These are phyloP conservation scores for Hoplodrina ambigua DNA, from an alignment of 2,888 invertebrate species.

Conservation along the genomic window DNA sequence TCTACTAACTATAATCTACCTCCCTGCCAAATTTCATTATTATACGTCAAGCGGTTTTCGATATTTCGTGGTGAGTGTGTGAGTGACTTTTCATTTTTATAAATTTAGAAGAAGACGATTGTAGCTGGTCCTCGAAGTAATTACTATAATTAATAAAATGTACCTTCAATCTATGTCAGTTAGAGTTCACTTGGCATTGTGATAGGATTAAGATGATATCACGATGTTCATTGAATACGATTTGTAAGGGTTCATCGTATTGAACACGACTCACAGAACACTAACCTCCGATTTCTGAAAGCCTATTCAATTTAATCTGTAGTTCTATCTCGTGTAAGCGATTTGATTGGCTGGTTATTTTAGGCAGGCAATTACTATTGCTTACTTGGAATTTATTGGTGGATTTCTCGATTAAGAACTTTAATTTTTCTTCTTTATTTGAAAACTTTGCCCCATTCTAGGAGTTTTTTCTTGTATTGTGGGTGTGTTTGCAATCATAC, in stretches of 20 bases:
- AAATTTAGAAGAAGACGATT: too few species aligned
- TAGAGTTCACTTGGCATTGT: not conserved
- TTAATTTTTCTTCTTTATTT: too few species aligned
- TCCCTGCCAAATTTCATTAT: too few species aligned
- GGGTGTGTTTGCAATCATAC: too few species aligned
- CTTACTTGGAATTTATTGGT: not conserved
- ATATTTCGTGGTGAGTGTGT: too few species aligned
- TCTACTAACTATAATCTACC: too few species aligned
- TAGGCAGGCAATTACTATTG: not conserved
- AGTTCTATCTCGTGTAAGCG: not conserved
- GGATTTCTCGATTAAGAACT: too few species aligned
- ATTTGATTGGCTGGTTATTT: slow-evolving; percentile 17
- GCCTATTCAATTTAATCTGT: slow-evolving; percentile 18
- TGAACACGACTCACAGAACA: slow-evolving; percentile 13
- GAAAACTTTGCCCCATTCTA: too few species aligned
- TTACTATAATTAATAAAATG: not conserved
- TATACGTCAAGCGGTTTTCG: too few species aligned
- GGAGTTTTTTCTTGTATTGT: too few species aligned
- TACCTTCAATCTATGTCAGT: not conserved
- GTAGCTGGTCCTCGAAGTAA: too few species aligned
- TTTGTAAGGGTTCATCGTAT: not conserved
- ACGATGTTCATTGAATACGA: not conserved
- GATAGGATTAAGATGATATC: slow-evolving; percentile 4
- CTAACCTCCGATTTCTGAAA: slow-evolving; percentile 9
- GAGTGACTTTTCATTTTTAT: too few species aligned